Evolutionary conservation across 2,797 vertebrate genomes (phyloP), one percentile per base, ranked within the genome.

Genomic region (Vipera latastei): DNA sequence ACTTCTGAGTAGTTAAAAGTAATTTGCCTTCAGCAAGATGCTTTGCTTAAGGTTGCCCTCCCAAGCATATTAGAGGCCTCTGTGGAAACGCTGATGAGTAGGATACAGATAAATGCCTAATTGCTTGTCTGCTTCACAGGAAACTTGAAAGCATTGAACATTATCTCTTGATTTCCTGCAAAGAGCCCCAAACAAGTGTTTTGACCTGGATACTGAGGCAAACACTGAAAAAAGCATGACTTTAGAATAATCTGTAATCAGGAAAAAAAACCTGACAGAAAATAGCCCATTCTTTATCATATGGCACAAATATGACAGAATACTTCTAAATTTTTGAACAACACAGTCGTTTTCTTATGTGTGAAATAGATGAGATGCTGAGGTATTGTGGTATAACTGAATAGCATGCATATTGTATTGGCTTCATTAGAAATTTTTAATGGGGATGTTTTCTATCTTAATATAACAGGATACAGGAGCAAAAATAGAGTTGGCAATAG

Each of bases 1-100:
- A 91, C 86, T 88, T 88, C 26, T 91, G 90, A 91, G 65, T 89
- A 25, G 90, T n/a, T 93, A 69, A 89, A 93, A 91, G 59, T 86
- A 93, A 83, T 89, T 55, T 44, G 57, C 86, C 48, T 91, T 91
- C 57, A 88, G 89, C 89, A 91, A 93, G 56, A 63, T 85, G 86
- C 86, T 38, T 55, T 51, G 89, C 55, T 90, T 93, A 73, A 59
- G 61, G 92, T 78, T 87, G 89, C 83, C 86, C 12, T 69, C 92
- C 83, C 86, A 93, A 93, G 20, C 38, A 87, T 48, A 87, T 86
- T 57, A 51, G 51, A 87, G 87, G 87, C 59, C 78, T 61, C 55
- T 4, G 18, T 78, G 61, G 44, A 83, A 92, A 16, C n/a, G 28
- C 25, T 44, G 90, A n/a, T 85, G 51, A 89, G 12, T 38, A 73